Conservation (phyloP, 2,797 vertebrate genomes). For the Australoheros facetus region DNA sequence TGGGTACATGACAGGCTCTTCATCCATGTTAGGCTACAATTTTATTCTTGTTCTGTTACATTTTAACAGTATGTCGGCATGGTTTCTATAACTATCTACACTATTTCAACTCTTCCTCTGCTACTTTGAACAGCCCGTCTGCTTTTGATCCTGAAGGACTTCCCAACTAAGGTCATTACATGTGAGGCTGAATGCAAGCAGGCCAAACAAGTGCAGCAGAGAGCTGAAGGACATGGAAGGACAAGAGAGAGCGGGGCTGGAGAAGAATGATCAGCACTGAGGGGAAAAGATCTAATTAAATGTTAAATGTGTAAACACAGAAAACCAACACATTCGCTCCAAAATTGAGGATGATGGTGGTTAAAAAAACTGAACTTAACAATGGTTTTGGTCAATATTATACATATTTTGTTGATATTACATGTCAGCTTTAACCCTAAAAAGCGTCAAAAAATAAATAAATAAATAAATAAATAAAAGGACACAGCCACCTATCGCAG, state of each 20-base stretch:
- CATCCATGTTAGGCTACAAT: neutral
- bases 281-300: neutral
- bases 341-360: neutral
- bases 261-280: neutral
- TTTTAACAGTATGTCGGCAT: constrained; percentile 6
- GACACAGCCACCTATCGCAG: neutral
- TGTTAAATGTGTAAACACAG: neutral
- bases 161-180: constrained; percentile 30
- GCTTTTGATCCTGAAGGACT: constrained; percentile 37
- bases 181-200: constrained; percentile 42
- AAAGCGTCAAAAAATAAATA: neutral
- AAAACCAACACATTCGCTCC: neutral
- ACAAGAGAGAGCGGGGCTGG: constrained; percentile 1
- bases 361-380: neutral
- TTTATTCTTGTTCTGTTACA: constrained; percentile 28
- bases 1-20: neutral
- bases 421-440: neutral
- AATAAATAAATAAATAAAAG: neutral
- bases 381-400: no score
- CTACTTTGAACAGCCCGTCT: neutral
- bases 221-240: constrained; percentile 35
- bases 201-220: constrained; percentile 49
- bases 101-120: constrained; percentile 16
- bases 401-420: no score
- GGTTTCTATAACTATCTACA: constrained; percentile 7